A percentile compares a stretch with the other conserved stretches of the same genome.
Conservation (phyloP, 2,113 vertebrate genomes). For the Cochlearius cochlearius region DNA sequence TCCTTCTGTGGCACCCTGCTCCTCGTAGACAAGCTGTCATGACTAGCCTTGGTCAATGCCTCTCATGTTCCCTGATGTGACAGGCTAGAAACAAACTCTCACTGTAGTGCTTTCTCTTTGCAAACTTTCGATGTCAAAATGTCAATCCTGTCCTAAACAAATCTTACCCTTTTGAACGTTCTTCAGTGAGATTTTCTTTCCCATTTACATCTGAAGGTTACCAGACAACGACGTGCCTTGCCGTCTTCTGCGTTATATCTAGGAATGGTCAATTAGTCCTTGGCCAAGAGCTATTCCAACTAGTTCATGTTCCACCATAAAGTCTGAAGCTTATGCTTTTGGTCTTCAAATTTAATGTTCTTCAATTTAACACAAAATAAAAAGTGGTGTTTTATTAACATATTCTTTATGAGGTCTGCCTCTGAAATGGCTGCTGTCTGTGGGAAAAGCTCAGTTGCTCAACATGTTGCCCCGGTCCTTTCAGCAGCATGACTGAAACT, state of each 20-base stretch:
- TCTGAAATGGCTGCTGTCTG: not conserved
- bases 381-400: not conserved
- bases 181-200: not conserved
- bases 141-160: not conserved
- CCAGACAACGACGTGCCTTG: not conserved
- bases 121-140: not conserved
- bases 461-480: not conserved
- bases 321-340: not conserved
- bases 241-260: not conserved
- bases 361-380: not conserved
- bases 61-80: accelerated
- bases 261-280: not conserved
- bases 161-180: not conserved
- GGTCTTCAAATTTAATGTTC: not conserved
- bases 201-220: not conserved
- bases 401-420: not conserved
- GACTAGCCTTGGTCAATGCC: not conserved
- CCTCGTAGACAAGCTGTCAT: not conserved
- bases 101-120: not conserved
- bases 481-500: not conserved
- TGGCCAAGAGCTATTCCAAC: not conserved
- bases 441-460: not conserved
- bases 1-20: not conserved
- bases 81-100: not conserved
- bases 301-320: not conserved